Percentiles rank a stretch among this genome's conserved stretches.
These are phyloP conservation scores for Frankliniella fusca DNA, from an alignment of 2,888 invertebrate genomes.

Conservation along the genomic window DNA sequence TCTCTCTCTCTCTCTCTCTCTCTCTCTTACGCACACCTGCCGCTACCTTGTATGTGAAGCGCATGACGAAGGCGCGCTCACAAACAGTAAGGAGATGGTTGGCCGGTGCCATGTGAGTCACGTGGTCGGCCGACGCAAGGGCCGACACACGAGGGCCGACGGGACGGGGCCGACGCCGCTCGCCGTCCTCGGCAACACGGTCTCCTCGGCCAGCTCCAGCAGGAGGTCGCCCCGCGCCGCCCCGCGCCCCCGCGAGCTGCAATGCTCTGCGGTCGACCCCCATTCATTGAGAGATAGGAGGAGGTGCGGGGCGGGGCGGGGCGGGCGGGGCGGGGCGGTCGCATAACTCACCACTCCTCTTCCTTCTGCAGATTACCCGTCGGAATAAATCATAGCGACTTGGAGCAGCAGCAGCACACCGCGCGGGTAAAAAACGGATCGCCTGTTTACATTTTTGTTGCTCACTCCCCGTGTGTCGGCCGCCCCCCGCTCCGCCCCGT, in stretches of 20 bases:
- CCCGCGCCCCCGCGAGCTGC: no score
- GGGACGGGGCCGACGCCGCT: no score
- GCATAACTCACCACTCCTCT: slow-evolving; percentile 7
- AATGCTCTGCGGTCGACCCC: no score
- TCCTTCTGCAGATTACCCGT: neutral
- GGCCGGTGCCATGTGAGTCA: no score
- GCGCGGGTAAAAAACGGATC: neutral
- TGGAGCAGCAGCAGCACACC: neutral
- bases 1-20: neutral
- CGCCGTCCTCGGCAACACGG: no score
- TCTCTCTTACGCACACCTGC: neutral
- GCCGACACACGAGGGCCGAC: no score
- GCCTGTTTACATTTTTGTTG: slow-evolving; percentile 18
- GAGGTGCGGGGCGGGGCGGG: neutral
- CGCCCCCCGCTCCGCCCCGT: neutral
- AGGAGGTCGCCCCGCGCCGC: no score
- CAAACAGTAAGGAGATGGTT: no score
- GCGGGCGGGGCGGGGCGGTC: neutral
- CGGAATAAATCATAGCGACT: slow-evolving; percentile 19
- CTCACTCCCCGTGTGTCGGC: neutral
- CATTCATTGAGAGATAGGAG: neutral
- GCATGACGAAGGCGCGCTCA: no score
- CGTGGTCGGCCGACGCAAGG: no score
- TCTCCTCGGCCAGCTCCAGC: no score
- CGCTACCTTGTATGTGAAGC: no score